Conservation (phyloP, 2,797 vertebrate species). For the Myotis planiceps region DNA sequence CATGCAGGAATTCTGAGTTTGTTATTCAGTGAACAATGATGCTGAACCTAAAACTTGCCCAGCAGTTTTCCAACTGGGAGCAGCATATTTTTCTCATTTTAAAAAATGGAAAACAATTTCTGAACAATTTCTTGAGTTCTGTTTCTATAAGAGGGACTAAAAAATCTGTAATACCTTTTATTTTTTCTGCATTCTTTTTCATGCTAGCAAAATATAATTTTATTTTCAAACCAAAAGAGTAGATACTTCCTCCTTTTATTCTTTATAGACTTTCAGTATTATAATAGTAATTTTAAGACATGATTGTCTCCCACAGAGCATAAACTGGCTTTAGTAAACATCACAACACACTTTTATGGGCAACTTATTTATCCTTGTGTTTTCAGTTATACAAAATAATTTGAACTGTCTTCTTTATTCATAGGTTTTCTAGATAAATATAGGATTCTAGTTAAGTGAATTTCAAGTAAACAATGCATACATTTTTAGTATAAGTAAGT, state of each 20-base stretch:
- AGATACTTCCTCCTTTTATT: conserved; percentile 55
- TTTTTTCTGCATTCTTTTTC: conserved; percentile 71
- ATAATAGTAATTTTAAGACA: conserved; percentile 65
- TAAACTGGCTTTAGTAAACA: conserved; percentile 63
- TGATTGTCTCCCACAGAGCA: conserved; percentile 64
- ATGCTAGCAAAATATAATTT: conserved; percentile 65
- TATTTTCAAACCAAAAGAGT: conserved; percentile 69
- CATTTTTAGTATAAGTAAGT: background rate
- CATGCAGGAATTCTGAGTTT: conserved; percentile 28
- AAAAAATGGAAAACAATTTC: conserved; percentile 52
- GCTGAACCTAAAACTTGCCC: conserved; percentile 43
- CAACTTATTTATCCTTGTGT: conserved; percentile 1
- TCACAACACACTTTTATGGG: conserved; percentile 63
- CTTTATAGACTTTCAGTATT: conserved; percentile 53
- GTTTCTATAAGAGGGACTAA: conserved; percentile 31
- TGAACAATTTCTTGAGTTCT: conserved; percentile 64
- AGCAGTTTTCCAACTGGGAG: conserved; percentile 60
- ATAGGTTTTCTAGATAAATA: background rate
- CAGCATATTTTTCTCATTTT: conserved; percentile 50
- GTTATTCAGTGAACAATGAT: background rate
- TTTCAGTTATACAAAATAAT: conserved; percentile 57
- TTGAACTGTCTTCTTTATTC: conserved; percentile 61
- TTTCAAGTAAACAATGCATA: background rate
- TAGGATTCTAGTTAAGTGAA: background rate
- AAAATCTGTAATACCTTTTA: conserved; percentile 28